Conservation (phyloP, 2,888 invertebrate genomes). For the Amblyteles armatorius region DNA sequence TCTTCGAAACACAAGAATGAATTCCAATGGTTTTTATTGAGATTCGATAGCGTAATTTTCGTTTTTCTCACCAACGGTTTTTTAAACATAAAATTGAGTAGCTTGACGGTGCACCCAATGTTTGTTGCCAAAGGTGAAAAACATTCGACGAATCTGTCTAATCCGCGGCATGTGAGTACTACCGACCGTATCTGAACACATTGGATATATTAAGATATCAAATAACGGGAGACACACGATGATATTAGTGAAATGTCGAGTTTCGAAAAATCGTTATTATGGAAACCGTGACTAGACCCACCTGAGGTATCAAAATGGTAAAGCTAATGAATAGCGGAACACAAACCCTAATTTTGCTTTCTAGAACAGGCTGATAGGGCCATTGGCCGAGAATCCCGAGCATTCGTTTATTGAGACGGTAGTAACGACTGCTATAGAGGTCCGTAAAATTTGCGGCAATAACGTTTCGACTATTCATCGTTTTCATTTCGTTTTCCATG, state of each 20-base stretch:
- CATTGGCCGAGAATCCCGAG: not conserved
- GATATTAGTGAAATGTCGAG: not conserved
- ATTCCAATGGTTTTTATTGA: not conserved
- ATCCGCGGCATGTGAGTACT: not conserved
- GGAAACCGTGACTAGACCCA: not conserved
- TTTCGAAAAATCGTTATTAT: not conserved
- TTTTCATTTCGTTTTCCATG: not conserved
- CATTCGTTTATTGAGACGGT: not conserved
- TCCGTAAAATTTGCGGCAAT: not conserved
- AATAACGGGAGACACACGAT: not conserved
- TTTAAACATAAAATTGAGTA: not conserved
- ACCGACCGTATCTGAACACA: not conserved
- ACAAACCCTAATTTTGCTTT: not conserved
- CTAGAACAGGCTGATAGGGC: constrained; percentile 4
- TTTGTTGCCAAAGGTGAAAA: not conserved
- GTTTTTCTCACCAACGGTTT: not conserved
- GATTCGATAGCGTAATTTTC: not conserved
- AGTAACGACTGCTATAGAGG: not conserved
- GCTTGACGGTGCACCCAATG: not conserved
- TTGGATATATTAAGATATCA: not conserved
- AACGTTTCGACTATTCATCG: not conserved
- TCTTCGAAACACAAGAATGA: not conserved
- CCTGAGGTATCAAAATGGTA: not conserved
- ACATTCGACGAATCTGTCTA: not conserved
- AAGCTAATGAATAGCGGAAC: not conserved